phyloP scores from a whole-genome alignment of 1,140 invertebrate genomes.

The Drosophila elegans region DNA sequence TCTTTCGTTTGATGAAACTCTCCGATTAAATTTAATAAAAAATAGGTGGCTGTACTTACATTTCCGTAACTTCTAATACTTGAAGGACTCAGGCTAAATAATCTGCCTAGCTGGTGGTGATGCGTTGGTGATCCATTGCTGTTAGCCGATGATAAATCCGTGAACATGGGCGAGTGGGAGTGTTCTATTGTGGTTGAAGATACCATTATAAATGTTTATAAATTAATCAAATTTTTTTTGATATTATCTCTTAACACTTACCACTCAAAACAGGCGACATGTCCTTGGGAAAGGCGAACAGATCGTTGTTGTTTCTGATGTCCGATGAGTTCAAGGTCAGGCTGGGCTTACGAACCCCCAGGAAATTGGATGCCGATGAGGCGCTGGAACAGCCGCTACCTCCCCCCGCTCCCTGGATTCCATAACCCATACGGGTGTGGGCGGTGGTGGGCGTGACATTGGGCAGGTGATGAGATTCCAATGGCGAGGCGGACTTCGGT shows the following conservation, averaged over 20 bases:
- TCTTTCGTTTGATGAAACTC: too few relatives aligned
- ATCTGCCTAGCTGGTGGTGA: conserved; percentile 70
- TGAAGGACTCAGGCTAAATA: conserved; percentile 79
- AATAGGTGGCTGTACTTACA: conserved; percentile 60
- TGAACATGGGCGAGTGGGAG: conserved; percentile 75
- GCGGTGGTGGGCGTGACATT: conserved; percentile 66
- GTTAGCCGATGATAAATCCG: conserved; percentile 64
- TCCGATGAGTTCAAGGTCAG: conserved; percentile 79
- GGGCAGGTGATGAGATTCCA: conserved; percentile 78
- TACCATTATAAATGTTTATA: not conserved
- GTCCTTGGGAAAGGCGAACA: conserved; percentile 80
- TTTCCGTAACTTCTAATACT: conserved; percentile 77
- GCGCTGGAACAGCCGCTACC: conserved; percentile 38
- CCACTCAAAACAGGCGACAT: conserved; percentile 73
- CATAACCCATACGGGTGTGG: conserved; percentile 10
- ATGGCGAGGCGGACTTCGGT: conserved; percentile 74
- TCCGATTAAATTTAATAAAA: not conserved
- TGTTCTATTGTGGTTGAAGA: conserved; percentile 44
- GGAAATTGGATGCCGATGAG: conserved; percentile 56
- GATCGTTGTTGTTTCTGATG: conserved; percentile 75
- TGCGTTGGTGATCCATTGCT: conserved; percentile 70
- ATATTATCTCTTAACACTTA: conserved; percentile 17
- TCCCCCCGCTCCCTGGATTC: conserved; percentile 25
- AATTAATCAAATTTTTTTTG: too few relatives aligned
- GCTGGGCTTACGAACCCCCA: conserved; percentile 74